These are phyloP conservation scores for Drosophila teissieri DNA, from an alignment of 1,140 invertebrate genomes.

Conservation along the genomic window DNA sequence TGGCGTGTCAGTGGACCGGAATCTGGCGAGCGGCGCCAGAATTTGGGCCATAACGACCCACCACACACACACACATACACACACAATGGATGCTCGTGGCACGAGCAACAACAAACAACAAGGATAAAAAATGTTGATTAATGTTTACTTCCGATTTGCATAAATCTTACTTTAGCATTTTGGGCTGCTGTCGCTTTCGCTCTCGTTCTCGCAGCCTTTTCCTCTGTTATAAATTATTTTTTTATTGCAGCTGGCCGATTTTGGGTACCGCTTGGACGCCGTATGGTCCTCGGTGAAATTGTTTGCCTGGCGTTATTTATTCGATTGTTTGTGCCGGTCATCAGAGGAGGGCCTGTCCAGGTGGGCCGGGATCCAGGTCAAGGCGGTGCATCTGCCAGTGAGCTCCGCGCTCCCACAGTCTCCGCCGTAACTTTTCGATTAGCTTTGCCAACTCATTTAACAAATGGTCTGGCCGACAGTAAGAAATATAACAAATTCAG, in stretches of 20 bases:
- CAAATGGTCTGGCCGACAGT: conserved; percentile 77
- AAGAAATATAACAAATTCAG: conserved; percentile 78
- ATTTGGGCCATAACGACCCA: conserved; percentile 48
- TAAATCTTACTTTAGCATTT: conserved; percentile 84
- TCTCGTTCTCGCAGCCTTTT: conserved; percentile 6
- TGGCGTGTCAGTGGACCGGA: conserved; percentile 62
- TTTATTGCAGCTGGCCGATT: conserved; percentile 63
- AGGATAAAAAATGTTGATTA: conserved; percentile 78
- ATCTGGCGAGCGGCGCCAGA: conserved; percentile 63
- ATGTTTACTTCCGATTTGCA: conserved; percentile 84
- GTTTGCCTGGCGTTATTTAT: conserved; percentile 63
- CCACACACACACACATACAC: conserved; percentile 22
- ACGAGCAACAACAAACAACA: conserved; percentile 27
- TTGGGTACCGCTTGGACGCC: conserved; percentile 10
- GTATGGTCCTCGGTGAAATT: conserved; percentile 59
- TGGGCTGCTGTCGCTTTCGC: conserved; percentile 7
- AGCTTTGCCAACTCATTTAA: conserved; percentile 81
- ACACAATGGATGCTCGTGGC: conserved; percentile 38
- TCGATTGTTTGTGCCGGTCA: conserved; percentile 57
- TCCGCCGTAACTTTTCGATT: conserved; percentile 73
- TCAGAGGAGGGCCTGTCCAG: conserved; percentile 5
- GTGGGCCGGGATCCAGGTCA: conserved; percentile 46
- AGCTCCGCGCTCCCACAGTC: conserved; percentile 3
- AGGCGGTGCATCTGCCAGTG: conserved; percentile 32
- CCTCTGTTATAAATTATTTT: conserved; percentile 78